Base-by-base conservation (phyloP, 2,113 vertebrate species). In the Tragulus kanchil region DNA sequence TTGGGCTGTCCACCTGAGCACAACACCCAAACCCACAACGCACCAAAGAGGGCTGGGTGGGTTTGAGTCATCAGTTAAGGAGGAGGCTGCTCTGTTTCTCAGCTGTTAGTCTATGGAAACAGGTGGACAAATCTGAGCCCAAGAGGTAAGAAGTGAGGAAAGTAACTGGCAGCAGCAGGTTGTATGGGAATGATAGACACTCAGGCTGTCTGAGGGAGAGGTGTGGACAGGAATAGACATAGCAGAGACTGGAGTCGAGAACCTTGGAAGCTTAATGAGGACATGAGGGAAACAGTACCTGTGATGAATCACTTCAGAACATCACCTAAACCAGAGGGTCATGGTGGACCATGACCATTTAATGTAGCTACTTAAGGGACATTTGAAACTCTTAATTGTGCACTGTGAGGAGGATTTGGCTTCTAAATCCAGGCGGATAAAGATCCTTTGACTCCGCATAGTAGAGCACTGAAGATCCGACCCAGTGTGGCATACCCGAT, bases 291-390 rank as follows among this genome's bases (percentile, higher is more conserved):
- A 90, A 77, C 59, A 64, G 14, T 85, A 52, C 56, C 65, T n/a
- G 5, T 94, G 88, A 96, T 96, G 48, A 90, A 79, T 95, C 62
- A 62, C 73, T 81, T 93, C 77, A 92, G 42, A 96, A 93, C 67
- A 94, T n/a, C 90, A 82, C 62, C 69, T 97, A 89, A 88, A 93
- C 97, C 95, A 96, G 78, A 58, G 62, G 94, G 79, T 86, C 54
- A 61, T 52, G 17, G 93, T 84, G 52, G 90, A 95, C 94, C 94
- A 45, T 0, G 23, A 26, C 71, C 78, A 61, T 94, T 97, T 91
- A 96, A 93, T 96, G 95, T 81, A 90, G 67, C 89, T 81, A 79
- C 36, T 97, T 31, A 95, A 96, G 94, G 97, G 83, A 87, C 83
- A 78, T 71, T 97, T 62, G 64, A 59, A 90, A 59, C 56, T 78